Evolutionary conservation across 2,113 vertebrate genomes (phyloP).

Genomic region (Chaenogobius annularis): DNA sequence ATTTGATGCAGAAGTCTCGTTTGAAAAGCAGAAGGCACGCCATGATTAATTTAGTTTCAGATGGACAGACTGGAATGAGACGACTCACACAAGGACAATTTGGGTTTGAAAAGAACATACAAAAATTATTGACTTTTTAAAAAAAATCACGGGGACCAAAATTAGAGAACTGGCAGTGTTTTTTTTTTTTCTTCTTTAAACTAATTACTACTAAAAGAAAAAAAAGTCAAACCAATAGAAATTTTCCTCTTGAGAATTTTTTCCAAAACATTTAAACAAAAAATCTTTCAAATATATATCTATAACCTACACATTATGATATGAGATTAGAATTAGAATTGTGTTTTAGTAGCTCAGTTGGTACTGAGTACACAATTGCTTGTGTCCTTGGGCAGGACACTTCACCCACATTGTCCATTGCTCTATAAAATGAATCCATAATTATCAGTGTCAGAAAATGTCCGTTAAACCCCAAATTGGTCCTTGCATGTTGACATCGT

Average conservation of each 20-base stretch:
- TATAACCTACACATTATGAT: no score
- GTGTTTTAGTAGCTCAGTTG: no score
- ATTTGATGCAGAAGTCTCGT: background rate
- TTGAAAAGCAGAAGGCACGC: constrained; percentile 8
- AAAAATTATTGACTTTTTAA: background rate
- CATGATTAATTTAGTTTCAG: background rate
- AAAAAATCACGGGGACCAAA: background rate
- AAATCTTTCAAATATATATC: no score
- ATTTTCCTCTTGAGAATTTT: no score
- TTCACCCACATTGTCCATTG: background rate
- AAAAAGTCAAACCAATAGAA: background rate
- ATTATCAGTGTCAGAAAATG: constrained; percentile 7
- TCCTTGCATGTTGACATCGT: constrained; percentile 23
- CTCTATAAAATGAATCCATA: no score
- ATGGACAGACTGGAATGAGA: background rate
- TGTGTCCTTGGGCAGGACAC: background rate
- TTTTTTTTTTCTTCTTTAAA: no score
- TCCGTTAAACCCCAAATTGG: constrained; percentile 36
- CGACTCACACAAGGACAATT: background rate
- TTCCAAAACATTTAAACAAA: no score
- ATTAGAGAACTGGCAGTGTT: no score
- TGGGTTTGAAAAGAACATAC: background rate
- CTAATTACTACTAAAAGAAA: background rate
- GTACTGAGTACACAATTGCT: background rate
- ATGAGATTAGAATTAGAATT: no score